Base-by-base conservation (phyloP, 2,797 vertebrate species). In the Spinibarbus caldwelli region DNA sequence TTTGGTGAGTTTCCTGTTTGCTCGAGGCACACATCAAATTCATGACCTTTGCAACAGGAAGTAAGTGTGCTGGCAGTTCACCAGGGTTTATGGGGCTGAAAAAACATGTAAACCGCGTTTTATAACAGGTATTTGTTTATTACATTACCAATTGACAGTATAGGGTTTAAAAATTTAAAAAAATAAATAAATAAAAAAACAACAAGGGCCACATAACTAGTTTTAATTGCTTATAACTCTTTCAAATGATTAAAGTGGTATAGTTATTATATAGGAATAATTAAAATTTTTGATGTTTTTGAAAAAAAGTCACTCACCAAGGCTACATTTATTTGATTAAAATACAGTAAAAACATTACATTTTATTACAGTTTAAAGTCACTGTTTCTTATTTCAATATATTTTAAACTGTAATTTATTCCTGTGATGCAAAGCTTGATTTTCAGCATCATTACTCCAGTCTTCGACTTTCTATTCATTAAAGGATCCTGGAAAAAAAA, bases 21-120 rank as follows among this genome's bases (percentile, higher is more conserved):
- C 62, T 67, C 1, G 2, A 38, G 67, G 67, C 67, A 29, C n/a
- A 54, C 64, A 52, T 57, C 49, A 59, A 43, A 59, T 36, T 15
- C 4, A 4, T 43, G 47, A 62, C 68, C 80, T 62, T 62, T 31
- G 26, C 57, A 73, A 82, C 70, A 82, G 70, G 54, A 82, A 62
- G 41, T 62, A 5, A 72, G 21, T 6, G 21, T 10, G 6, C 19
- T 82, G n/a, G n/a, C 10, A 0, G 2, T 29, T 71, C 17, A 31
- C n/a, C 0, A 3, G n/a, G 21, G 7, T 49, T 21, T 47, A 36
- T 2, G 21, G 14, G 21, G 15, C 15, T 23, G 49, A n/a, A 31
- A 6, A 71, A 82, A n/a, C 29, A 3, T 10, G 17, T 2, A 17
- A 82, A 36, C 41, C 41, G 0, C 9, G 41, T 41, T 41, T 38